phyloP scores from a whole-genome alignment of 2,888 invertebrate species.

The Serrognathus titanus region DNA sequence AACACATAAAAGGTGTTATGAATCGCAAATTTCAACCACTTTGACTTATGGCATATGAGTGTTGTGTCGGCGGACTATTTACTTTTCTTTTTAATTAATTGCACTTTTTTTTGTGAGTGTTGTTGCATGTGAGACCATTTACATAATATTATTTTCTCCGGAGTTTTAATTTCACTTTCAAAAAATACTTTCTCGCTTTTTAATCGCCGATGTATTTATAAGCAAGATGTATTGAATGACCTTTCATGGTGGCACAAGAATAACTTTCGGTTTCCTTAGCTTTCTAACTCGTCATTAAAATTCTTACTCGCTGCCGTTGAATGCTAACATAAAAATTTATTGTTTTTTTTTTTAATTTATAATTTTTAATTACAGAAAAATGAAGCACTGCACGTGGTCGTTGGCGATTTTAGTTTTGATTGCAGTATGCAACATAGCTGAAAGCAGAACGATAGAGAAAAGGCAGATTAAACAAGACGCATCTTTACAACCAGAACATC shows the following conservation, averaged over 20 bases:
- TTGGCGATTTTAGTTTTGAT: constrained; percentile 34
- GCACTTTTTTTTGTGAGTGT: neutral
- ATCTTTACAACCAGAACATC: neutral
- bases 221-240: neutral
- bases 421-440: constrained; percentile 31
- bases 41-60: no score
- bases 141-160: no score
- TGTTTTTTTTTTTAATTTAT: neutral
- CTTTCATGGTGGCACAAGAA: constrained; percentile 3
- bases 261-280: constrained; percentile 12
- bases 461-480: constrained; percentile 29
- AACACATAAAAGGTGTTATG: no score
- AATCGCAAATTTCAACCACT: no score
- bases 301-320: neutral
- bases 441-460: constrained; percentile 39
- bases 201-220: neutral
- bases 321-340: no score
- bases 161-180: constrained; percentile 1
- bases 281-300: constrained; percentile 13
- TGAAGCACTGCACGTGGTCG: constrained; percentile 38
- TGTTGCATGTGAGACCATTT: neutral
- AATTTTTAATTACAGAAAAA: constrained; percentile 22
- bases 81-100: neutral
- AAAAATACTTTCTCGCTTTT: constrained; percentile 8
- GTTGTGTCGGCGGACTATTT: neutral